Evolutionary conservation across 2,888 invertebrate genomes (phyloP), one percentile per base, ranked within the genome.

Genomic region (Empis stercorea): DNA sequence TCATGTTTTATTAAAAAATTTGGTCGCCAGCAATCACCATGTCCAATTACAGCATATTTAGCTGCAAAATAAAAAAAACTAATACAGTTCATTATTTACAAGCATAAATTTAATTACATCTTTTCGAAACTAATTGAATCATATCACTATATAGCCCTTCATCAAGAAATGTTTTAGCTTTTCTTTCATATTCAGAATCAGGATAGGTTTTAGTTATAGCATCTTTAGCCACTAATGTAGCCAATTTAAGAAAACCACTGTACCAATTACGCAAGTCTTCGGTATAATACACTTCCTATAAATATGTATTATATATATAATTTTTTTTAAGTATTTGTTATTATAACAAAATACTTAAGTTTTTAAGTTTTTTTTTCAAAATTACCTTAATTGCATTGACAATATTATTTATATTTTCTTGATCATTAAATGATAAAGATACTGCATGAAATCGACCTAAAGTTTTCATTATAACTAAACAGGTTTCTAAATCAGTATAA

Each of bases 1-100:
- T 59, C 61, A 46, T 70, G 70, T 39, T 74, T 73, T 10, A 75
- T 75, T 1, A 85, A 61, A 54, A 84, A 84, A 60, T 86, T 85
- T n/a, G 81, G 81, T 0, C 79, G 75, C 85, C 85, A 85, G 36
- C 77, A 76, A 59, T 86, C 85, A 0, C 84, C 85, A 49, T 85
- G 84, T 0, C 75, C 76, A 27, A 84, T 74, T 0, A 79, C 79
- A 0, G 76, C 72, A n/a, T 73, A 65, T 17, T 67, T 66, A 15
- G 59, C 57, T 55, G 5, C 48, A 4, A 52, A 46, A 11, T n/a
- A 9, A 43, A 69, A 71, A 0, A 75, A 71, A 11, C 65, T 4
- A 20, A 4, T 20, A 20, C 20, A 20, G 20, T 20, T 32, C 32
- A 13, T 32, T 32, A 32, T 20, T 20, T 20, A 5, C 20, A 4